Conservation (phyloP, 2,888 invertebrate species). For the Drosophila hamatofila region DNA sequence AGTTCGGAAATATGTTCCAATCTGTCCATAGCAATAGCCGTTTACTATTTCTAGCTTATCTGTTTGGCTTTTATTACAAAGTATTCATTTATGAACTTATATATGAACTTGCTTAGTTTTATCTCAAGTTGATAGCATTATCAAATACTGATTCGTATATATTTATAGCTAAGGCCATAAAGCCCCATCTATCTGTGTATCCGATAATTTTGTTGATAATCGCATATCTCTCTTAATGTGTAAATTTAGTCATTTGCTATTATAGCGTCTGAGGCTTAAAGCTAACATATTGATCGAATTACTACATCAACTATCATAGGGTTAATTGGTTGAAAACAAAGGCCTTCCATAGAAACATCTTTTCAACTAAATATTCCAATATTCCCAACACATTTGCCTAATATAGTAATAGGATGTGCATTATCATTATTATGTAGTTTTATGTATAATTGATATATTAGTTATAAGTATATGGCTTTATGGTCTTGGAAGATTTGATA, state of each 20-base stretch:
- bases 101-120: background rate
- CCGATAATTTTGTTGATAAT: background rate
- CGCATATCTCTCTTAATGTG: background rate
- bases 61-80: background rate
- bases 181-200: background rate
- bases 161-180: background rate
- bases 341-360: background rate
- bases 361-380: background rate
- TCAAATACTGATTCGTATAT: background rate
- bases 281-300: background rate
- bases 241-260: background rate
- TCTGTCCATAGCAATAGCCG: background rate
- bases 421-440: too few relatives aligned
- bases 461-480: too few relatives aligned
- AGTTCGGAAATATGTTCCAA: background rate
- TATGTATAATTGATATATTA: too few relatives aligned
- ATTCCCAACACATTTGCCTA: too few relatives aligned
- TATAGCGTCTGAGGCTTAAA: background rate
- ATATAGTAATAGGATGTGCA: too few relatives aligned
- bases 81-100: background rate
- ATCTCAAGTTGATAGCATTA: constrained; percentile 2
- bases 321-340: background rate
- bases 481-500: too few relatives aligned
- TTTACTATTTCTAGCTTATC: background rate
- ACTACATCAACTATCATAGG: too few relatives aligned